A percentile compares a stretch with the other conserved stretches of the same genome.
Conservation (phyloP, 1,140 invertebrate species). For the Anagrus nilaparvatae region DNA sequence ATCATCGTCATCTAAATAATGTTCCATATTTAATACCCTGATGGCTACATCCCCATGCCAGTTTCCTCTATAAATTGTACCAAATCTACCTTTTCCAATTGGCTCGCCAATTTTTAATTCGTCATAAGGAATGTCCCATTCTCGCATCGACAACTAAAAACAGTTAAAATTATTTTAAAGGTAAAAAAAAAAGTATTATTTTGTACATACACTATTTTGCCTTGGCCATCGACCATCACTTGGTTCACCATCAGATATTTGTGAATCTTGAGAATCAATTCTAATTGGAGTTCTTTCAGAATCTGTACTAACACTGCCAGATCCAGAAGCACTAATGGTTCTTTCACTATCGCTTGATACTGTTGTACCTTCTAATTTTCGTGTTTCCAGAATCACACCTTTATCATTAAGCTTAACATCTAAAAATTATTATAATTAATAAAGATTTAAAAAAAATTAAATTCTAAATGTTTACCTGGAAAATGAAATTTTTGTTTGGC, state of each 20-base stretch:
- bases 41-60: slow-evolving; percentile 99
- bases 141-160: slow-evolving; percentile 73
- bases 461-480: slow-evolving; percentile 51
- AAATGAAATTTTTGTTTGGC: slow-evolving; percentile 72
- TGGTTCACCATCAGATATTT: slow-evolving; percentile 57
- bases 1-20: slow-evolving; percentile 81
- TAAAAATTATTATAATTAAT: slow-evolving; percentile 25
- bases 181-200: slow-evolving; percentile 14
- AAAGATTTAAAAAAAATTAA: not conserved
- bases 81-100: slow-evolving; percentile 87
- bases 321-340: slow-evolving; percentile 64
- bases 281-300: slow-evolving; percentile 72
- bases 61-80: slow-evolving; percentile 86
- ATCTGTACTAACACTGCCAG: slow-evolving; percentile 64
- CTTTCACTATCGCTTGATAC: slow-evolving; percentile 76
- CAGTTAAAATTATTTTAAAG: slow-evolving; percentile 14
- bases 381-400: slow-evolving; percentile 47
- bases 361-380: slow-evolving; percentile 56
- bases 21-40: slow-evolving; percentile 89
- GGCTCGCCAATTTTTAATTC: slow-evolving; percentile 79
- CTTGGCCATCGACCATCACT: slow-evolving; percentile 63
- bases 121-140: slow-evolving; percentile 97
- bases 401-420: slow-evolving; percentile 41
- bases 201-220: slow-evolving; percentile 68
- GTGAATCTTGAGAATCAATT: slow-evolving; percentile 81